Conservation (phyloP, 1,140 invertebrate genomes). For the Saccostrea glomerata region DNA sequence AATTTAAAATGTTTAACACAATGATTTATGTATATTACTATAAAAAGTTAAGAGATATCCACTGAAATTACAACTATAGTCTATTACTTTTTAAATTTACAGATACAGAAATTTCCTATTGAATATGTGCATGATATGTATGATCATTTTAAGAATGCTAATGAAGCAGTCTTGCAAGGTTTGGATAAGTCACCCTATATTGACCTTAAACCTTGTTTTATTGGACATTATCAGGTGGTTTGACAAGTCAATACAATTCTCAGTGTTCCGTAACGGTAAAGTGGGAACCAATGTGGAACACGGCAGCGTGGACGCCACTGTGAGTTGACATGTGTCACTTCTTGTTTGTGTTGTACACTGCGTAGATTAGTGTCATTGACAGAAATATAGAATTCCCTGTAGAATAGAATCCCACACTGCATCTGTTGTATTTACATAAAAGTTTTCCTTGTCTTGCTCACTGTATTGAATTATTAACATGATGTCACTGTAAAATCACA, state of each 20-base stretch:
- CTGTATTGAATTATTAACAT: no score
- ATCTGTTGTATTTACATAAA: background rate
- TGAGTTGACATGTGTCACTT: constrained; percentile 11
- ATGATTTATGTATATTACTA: no score
- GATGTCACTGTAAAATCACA: no score
- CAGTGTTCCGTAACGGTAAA: constrained; percentile 51
- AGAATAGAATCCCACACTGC: background rate
- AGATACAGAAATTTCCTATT: no score
- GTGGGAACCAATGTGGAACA: constrained; percentile 57
- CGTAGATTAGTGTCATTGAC: background rate
- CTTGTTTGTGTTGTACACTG: background rate
- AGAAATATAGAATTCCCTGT: background rate
- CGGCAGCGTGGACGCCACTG: constrained; percentile 50
- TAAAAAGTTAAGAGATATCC: no score
- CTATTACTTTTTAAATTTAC: no score
- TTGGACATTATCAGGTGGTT: constrained; percentile 44
- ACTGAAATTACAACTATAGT: no score
- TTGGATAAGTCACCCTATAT: background rate
- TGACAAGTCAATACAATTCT: constrained; percentile 53
- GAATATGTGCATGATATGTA: no score
- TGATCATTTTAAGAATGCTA: background rate
- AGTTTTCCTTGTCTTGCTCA: background rate
- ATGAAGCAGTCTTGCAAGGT: background rate
- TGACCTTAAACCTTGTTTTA: constrained; percentile 31
- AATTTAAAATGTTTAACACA: no score